Percentiles rank a stretch among this genome's conserved stretches.
phyloP scores from a whole-genome alignment of 2,797 vertebrate genomes.

The Pseudochirops cupreus region DNA sequence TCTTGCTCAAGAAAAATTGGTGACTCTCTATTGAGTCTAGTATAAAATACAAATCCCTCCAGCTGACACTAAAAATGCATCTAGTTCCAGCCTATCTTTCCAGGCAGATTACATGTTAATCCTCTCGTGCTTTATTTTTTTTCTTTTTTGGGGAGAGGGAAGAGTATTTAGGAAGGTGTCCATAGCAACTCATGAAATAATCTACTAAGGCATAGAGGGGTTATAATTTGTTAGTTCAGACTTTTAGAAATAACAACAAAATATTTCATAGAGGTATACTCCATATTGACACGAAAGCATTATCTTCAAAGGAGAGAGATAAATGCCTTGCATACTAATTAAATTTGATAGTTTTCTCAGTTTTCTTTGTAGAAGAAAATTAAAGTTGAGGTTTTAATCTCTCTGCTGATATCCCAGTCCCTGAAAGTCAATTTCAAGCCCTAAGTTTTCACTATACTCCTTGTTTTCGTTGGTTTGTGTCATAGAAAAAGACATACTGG shows the following conservation, averaged over 20 bases:
- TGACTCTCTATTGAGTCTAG: background rate
- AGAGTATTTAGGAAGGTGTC: background rate
- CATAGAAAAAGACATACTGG: constrained; percentile 19
- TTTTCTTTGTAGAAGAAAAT: background rate
- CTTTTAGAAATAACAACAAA: background rate
- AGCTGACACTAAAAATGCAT: too few species aligned
- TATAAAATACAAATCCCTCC: background rate
- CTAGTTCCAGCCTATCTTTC: too few species aligned
- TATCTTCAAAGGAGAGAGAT: background rate
- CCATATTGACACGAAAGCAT: constrained; percentile 11
- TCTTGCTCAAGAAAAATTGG: background rate
- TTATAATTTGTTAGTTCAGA: background rate
- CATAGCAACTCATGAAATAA: background rate
- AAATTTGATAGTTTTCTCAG: constrained; percentile 30
- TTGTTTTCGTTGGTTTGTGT: constrained; percentile 28
- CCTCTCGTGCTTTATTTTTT: background rate
- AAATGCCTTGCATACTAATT: constrained; percentile 8
- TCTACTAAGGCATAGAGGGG: background rate
- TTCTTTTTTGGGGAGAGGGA: background rate
- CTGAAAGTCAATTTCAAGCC: constrained; percentile 44
- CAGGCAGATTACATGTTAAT: too few species aligned
- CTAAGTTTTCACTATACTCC: constrained; percentile 46
- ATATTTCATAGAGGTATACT: background rate
- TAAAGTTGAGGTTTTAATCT: constrained; percentile 42
- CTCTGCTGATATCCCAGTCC: constrained; percentile 5